phyloP scores from a whole-genome alignment of 2,888 invertebrate genomes.

The Agrilus mali region DNA sequence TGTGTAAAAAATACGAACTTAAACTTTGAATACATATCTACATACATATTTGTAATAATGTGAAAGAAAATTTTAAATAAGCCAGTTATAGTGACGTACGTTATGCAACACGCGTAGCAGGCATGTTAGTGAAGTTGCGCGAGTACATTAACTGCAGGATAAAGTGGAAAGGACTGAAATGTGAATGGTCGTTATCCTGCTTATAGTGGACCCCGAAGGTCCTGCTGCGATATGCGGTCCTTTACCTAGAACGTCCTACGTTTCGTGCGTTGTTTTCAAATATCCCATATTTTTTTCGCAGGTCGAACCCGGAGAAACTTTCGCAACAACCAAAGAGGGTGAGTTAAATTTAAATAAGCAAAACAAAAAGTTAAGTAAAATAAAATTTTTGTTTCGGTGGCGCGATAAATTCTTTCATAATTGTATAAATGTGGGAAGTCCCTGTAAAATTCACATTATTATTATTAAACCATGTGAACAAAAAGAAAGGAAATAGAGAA shows the following conservation, averaged over 20 bases:
- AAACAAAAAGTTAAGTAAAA: too few relatives aligned
- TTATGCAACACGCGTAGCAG: slow-evolving; percentile 7
- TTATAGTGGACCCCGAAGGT: slow-evolving; percentile 47
- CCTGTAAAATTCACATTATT: too few relatives aligned
- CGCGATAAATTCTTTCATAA: too few relatives aligned
- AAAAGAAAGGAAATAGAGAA: neutral
- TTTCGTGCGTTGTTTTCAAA: slow-evolving; percentile 31
- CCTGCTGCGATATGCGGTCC: slow-evolving; percentile 23
- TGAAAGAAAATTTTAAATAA: slow-evolving; percentile 1
- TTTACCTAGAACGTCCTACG: slow-evolving; percentile 27
- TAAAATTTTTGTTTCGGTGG: too few relatives aligned
- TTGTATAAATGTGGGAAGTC: too few relatives aligned
- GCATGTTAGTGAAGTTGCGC: too few relatives aligned
- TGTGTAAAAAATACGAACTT: too few relatives aligned
- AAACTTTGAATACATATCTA: neutral
- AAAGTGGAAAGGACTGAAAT: too few relatives aligned
- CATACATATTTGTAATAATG: neutral
- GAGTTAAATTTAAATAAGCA: slow-evolving; percentile 25
- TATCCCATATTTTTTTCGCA: slow-evolving; percentile 28
- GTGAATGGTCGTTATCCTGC: slow-evolving; percentile 56
- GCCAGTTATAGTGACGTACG: slow-evolving; percentile 1
- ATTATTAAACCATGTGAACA: neutral
- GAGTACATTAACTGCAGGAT: too few relatives aligned
- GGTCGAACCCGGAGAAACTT: slow-evolving; percentile 58
- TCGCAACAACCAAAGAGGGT: slow-evolving; percentile 85